Evolutionary conservation across 2,113 vertebrate genomes (phyloP).

Genomic region (Fulmarus glacialis): DNA sequence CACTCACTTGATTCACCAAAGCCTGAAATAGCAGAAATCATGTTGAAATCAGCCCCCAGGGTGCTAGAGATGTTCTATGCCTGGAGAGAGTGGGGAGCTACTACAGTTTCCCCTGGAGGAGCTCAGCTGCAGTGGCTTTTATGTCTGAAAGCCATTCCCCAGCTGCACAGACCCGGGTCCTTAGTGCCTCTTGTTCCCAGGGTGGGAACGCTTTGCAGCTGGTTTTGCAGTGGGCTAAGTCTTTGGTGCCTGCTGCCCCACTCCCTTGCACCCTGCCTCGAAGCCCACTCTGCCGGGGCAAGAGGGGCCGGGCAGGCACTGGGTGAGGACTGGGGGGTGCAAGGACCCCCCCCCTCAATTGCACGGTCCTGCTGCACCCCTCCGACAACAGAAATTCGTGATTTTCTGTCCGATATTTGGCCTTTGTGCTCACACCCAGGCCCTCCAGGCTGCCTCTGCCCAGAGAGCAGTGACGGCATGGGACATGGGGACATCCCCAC

Average conservation of each 20-base stretch:
- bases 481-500: accelerated
- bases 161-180: not conserved
- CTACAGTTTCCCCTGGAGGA: not conserved
- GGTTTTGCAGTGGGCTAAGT: not conserved
- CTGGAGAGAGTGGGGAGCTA: accelerated
- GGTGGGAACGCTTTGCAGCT: not conserved
- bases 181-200: not conserved
- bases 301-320: not conserved
- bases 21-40: not conserved
- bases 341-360: not conserved
- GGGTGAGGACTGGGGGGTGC: accelerated
- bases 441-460: not conserved
- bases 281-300: accelerated
- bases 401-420: not conserved
- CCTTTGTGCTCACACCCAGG: not conserved
- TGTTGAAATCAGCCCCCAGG: not conserved
- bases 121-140: not conserved
- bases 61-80: not conserved
- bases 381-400: accelerated
- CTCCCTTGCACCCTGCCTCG: not conserved
- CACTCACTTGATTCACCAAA: not conserved
- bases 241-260: not conserved
- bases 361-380: not conserved
- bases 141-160: not conserved
- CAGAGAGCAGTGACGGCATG: not conserved